Evolutionary conservation across 2,113 vertebrate species (phyloP).

Genomic region (Sus scrofa): DNA sequence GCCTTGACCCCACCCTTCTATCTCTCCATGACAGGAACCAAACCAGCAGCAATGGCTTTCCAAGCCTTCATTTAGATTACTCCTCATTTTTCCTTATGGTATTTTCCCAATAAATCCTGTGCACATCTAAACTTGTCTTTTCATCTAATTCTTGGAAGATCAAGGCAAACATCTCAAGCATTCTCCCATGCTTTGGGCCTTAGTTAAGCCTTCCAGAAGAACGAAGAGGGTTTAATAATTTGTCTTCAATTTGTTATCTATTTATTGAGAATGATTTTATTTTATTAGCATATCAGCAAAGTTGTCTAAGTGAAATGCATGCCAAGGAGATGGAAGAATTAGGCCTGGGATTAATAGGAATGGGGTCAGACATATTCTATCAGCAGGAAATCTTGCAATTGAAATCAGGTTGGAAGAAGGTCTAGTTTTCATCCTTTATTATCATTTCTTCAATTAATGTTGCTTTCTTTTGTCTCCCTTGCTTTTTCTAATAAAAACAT

Average conservation of each 20-base stretch:
- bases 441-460: not conserved
- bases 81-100: not conserved
- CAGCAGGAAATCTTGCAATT: not conserved
- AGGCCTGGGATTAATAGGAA: not conserved
- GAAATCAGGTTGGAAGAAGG: not conserved
- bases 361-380: not conserved
- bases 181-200: not conserved
- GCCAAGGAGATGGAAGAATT: not conserved
- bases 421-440: not conserved
- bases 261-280: not conserved
- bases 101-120: not conserved
- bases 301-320: not conserved
- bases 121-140: not conserved
- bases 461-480: constrained; percentile 18
- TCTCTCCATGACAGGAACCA: not conserved
- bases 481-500: not conserved
- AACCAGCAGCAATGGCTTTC: not conserved
- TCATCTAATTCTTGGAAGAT: not conserved
- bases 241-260: not conserved
- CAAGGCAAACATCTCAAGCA: not conserved
- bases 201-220: not conserved
- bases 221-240: not conserved
- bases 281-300: not conserved
- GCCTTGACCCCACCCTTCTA: not conserved
- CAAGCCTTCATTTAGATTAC: not conserved